A percentile compares a stretch with the other conserved stretches of the same genome.
Conservation (phyloP, 2,113 vertebrate genomes). For the Telmatochromis brachygnathus region DNA sequence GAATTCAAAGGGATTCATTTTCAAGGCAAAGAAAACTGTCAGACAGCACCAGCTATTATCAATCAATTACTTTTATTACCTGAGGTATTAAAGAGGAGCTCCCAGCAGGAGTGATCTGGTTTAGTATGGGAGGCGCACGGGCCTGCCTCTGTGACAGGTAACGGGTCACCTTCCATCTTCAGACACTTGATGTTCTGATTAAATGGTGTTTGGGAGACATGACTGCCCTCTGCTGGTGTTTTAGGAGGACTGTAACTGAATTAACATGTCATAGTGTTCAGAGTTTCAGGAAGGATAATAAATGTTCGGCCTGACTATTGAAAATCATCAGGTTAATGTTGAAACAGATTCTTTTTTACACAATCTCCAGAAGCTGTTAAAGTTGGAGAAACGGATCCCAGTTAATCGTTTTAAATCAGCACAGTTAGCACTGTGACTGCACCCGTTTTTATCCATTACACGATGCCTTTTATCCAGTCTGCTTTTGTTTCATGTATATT, state of each 20-base stretch:
- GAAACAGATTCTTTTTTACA: not conserved
- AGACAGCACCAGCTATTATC: not conserved
- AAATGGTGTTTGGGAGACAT: not conserved
- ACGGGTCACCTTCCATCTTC: not conserved
- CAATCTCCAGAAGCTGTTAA: not conserved
- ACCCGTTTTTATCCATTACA: not conserved
- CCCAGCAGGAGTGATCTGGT: not conserved
- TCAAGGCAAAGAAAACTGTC: not conserved
- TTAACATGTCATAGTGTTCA: not conserved
- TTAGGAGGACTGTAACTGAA: fast-evolving
- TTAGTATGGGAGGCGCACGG: fast-evolving
- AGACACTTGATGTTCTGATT: not conserved
- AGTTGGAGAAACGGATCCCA: fast-evolving
- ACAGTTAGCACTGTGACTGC: not conserved
- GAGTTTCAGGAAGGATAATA: not conserved
- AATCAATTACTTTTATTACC: not conserved
- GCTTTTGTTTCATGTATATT: not conserved
- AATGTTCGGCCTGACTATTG: fast-evolving
- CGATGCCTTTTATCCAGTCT: not conserved
- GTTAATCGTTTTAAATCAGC: not conserved
- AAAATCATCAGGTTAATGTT: not conserved
- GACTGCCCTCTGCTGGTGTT: constrained; percentile 10
- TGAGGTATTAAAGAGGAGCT: not conserved
- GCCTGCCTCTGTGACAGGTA: not conserved
- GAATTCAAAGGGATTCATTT: not conserved